phyloP scores from a whole-genome alignment of 2,888 invertebrate species.

The Volucella zonaria region DNA sequence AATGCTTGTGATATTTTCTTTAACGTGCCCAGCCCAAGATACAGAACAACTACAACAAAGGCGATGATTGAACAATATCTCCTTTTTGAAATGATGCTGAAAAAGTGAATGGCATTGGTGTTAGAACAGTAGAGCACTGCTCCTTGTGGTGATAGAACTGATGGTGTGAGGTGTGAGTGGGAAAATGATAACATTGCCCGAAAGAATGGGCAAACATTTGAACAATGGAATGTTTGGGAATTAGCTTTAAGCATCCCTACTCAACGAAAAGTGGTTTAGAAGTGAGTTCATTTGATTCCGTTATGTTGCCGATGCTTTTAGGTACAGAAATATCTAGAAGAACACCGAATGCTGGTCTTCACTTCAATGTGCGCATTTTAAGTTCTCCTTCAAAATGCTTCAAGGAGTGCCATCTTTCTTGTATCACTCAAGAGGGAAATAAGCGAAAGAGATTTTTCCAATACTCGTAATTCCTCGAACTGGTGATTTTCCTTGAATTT shows the following conservation, averaged over 20 bases:
- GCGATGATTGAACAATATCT: constrained; percentile 68
- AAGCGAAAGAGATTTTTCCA: too few relatives aligned
- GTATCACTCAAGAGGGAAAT: too few relatives aligned
- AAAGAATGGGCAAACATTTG: constrained; percentile 60
- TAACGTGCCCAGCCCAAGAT: constrained; percentile 36
- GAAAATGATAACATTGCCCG: constrained; percentile 44
- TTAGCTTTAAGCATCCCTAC: constrained; percentile 64
- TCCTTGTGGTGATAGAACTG: too few relatives aligned
- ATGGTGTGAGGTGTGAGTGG: neutral
- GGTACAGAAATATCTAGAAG: too few relatives aligned
- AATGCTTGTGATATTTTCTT: constrained; percentile 44
- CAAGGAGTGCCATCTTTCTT: too few relatives aligned
- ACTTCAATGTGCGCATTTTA: too few relatives aligned
- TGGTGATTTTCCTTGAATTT: too few relatives aligned
- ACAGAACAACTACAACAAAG: constrained; percentile 61
- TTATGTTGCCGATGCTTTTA: constrained; percentile 13
- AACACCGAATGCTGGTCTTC: too few relatives aligned
- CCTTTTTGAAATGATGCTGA: constrained; percentile 45
- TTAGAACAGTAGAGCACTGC: too few relatives aligned
- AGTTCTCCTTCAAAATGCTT: too few relatives aligned
- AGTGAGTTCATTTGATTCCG: constrained; percentile 67
- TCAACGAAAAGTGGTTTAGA: constrained; percentile 50
- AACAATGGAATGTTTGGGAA: constrained; percentile 70
- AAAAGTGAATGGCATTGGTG: constrained; percentile 28
- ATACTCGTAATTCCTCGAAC: too few relatives aligned